Conservation (phyloP, 2,113 vertebrate genomes). For the Microcebus jonahi region DNA sequence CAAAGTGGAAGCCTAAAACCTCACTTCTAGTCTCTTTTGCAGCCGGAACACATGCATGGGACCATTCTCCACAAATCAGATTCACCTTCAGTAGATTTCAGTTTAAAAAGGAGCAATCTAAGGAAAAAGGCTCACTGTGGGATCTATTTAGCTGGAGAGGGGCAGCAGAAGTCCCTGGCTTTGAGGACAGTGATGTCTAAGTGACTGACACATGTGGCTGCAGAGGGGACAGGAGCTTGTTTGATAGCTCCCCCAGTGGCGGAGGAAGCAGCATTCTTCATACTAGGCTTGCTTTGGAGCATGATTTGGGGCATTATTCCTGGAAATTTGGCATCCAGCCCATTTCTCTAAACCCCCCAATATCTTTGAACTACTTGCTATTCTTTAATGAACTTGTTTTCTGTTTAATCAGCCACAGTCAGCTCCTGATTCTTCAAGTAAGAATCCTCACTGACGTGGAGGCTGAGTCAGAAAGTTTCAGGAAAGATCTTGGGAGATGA, state of each 20-base stretch:
- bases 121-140: not conserved
- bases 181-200: not conserved
- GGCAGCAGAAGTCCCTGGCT: not conserved
- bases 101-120: not conserved
- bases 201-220: not conserved
- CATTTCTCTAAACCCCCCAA: conserved; percentile 8
- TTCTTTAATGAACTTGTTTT: conserved; percentile 62
- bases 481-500: not conserved
- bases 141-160: not conserved
- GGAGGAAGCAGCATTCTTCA: not conserved
- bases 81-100: not conserved
- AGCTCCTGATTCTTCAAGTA: conserved; percentile 34
- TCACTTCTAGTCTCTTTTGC: not conserved
- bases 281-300: not conserved
- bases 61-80: not conserved
- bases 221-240: not conserved
- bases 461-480: conserved; percentile 51
- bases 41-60: not conserved
- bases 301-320: conserved; percentile 27
- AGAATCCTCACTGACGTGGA: not conserved
- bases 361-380: not conserved
- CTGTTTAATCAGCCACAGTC: conserved; percentile 46
- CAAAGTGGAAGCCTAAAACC: not conserved
- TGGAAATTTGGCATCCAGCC: conserved; percentile 49
- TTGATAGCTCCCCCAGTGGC: not conserved